A percentile compares a stretch with the other conserved stretches of the same genome.
These are phyloP conservation scores for Platyura marginata DNA, from an alignment of 1,140 invertebrate genomes.

Conservation along the genomic window DNA sequence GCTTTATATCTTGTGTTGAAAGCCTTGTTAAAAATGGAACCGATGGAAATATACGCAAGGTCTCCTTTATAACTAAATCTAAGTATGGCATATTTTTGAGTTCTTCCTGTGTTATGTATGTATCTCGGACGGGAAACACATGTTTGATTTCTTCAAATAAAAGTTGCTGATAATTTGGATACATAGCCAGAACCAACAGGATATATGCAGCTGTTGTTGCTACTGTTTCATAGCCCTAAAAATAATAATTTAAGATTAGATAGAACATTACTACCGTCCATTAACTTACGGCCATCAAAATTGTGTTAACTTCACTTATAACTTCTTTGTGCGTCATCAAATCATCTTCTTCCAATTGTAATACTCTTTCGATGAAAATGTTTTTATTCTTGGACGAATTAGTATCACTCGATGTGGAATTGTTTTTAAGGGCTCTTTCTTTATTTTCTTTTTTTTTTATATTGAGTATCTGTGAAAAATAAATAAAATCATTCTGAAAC, in stretches of 20 bases:
- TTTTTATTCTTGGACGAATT: no score
- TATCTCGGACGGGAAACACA: background rate
- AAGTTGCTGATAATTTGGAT: constrained; percentile 3
- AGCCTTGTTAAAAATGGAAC: constrained; percentile 9
- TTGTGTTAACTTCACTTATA: background rate
- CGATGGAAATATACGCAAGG: constrained; percentile 22
- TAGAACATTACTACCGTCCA: no score
- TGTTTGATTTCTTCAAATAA: constrained; percentile 1
- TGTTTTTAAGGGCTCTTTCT: no score
- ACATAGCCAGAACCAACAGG: constrained; percentile 3
- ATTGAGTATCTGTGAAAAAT: no score
- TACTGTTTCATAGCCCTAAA: background rate
- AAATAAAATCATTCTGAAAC: no score
- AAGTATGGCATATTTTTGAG: constrained; percentile 21
- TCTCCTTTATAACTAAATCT: constrained; percentile 24
- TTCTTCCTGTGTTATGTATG: constrained; percentile 10
- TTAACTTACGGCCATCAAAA: background rate
- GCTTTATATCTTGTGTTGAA: background rate
- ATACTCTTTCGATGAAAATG: background rate
- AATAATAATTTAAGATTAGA: no score
- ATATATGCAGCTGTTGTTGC: background rate
- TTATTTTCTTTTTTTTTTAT: no score
- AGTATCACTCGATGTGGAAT: no score
- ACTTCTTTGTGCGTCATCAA: background rate
- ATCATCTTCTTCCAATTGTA: background rate